Percentiles rank a stretch among this genome's conserved stretches.
These are phyloP conservation scores for Eucera pruinosa DNA, from an alignment of 2,888 invertebrate species.

Conservation along the genomic window DNA sequence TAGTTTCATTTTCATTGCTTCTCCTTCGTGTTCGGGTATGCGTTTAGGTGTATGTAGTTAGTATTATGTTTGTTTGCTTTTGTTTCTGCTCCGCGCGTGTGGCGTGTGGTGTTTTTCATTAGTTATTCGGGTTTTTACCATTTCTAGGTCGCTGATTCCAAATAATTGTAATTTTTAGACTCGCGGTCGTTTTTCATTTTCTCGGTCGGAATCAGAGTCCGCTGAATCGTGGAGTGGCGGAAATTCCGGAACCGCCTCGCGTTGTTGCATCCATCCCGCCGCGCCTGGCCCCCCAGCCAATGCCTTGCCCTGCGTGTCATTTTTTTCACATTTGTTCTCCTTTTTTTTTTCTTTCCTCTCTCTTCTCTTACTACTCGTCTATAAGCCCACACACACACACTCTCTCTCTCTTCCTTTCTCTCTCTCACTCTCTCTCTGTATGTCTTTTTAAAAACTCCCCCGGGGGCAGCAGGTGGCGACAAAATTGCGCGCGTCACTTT, in stretches of 20 bases:
- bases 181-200: conserved; percentile 83
- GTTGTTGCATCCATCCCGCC: conserved; percentile 84
- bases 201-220: conserved; percentile 83
- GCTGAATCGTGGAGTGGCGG: conserved; percentile 84
- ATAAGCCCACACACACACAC: too few relatives aligned
- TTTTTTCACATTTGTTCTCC: conserved; percentile 67
- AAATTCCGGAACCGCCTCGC: conserved; percentile 84
- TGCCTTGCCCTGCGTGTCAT: conserved; percentile 83
- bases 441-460: too few relatives aligned
- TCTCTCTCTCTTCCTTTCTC: conserved; percentile 78
- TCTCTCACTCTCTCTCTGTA: conserved; percentile 77
- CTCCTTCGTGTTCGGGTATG: not conserved
- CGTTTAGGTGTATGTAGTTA: too few relatives aligned
- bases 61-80: not conserved
- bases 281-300: conserved; percentile 83
- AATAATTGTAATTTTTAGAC: conserved; percentile 76
- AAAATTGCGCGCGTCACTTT: conserved; percentile 75
- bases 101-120: not conserved
- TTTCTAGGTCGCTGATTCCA: conserved; percentile 42
- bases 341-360: conserved; percentile 62
- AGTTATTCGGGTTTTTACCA: conserved; percentile 45
- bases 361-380: conserved; percentile 67
- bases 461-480: conserved; percentile 75
- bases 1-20: not conserved
- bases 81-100: not conserved